A percentile compares a stretch with the other conserved stretches of the same genome.
Evolutionary conservation across 2,888 invertebrate species (phyloP).

Genomic region (Dermolepida albohirtum): DNA sequence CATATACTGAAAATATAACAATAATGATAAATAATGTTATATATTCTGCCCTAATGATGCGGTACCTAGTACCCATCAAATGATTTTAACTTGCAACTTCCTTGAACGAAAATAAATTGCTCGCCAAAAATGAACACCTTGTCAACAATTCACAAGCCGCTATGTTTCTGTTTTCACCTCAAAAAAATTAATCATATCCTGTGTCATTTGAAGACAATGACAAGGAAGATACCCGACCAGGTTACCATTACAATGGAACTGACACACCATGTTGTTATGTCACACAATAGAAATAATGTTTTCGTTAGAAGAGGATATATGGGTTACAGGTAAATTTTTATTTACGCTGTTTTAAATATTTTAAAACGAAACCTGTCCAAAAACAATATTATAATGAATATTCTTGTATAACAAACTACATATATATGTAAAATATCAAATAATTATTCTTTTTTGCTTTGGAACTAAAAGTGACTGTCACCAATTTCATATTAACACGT

Average conservation of each 20-base stretch:
- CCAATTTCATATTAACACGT: too few species aligned
- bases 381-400: too few species aligned
- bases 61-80: conserved; percentile 2
- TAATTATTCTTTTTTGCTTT: too few species aligned
- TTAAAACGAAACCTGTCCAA: too few species aligned
- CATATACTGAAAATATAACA: too few species aligned
- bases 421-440: too few species aligned
- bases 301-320: too few species aligned
- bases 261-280: conserved; percentile 18
- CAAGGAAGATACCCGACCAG: conserved; percentile 6
- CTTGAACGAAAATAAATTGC: conserved; percentile 25
- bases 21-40: not conserved
- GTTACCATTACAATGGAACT: conserved; percentile 18
- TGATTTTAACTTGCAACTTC: conserved; percentile 1
- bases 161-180: conserved; percentile 19
- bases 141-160: conserved; percentile 9
- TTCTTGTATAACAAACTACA: too few species aligned
- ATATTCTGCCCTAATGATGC: not conserved
- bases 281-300: not conserved
- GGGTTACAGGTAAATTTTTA: too few species aligned
- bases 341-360: too few species aligned
- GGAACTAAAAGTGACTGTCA: too few species aligned
- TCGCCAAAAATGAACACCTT: conserved; percentile 22
- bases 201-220: conserved; percentile 30
- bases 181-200: conserved; percentile 34